Evolutionary conservation across 1,140 invertebrate genomes (phyloP), one percentile per base, ranked within the genome.

Genomic region (Eurosta solidaginis): DNA sequence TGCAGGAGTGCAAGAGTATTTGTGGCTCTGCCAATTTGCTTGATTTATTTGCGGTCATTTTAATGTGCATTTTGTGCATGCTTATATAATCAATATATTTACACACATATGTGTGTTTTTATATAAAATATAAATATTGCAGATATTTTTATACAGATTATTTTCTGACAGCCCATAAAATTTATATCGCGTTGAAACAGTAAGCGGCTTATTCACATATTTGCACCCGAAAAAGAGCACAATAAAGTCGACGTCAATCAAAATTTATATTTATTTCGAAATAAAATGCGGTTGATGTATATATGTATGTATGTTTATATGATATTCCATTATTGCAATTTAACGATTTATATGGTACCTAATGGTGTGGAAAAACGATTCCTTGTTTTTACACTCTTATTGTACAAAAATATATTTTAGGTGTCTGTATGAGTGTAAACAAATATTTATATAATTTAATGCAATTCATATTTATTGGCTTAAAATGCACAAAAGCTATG

Each of bases 211-310:
- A 36, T 63, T n/a, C 54, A 33, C 29, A 33, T 29, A 68, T 40
- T 54, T 54, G 22, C 50, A 20, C 50, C 20, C 33, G 33, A 68
- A 68, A 68, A 68, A 68, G 33, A 40, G 59, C 59, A 68, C 33
- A 68, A 68, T 68, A 68, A 40, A 20, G 59, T 68, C 59, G 33
- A 10, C 40, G 59, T 68, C 59, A 42, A 68, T 68, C 59, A 68
- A 68, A 68, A 40, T 68, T 68, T 68, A n/a, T n/a, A 68, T 68
- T 68, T 68, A 68, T 68, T 68, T 40, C n/a, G 59, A 68, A 68
- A 68, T 20, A 20, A 68, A 68, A 68, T 40, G 33, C 59, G 40
- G 40, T n/a, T 10, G n/a, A 36, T 68, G 59, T 22, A 20, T 20
- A n/a, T n/a, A n/a, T n/a, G n/a, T n/a, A n/a, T n/a, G n/a, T n/a